Percentiles rank a stretch among this genome's conserved stretches.
phyloP scores from a whole-genome alignment of 1,140 invertebrate species.

The Leptopilina boulardi region DNA sequence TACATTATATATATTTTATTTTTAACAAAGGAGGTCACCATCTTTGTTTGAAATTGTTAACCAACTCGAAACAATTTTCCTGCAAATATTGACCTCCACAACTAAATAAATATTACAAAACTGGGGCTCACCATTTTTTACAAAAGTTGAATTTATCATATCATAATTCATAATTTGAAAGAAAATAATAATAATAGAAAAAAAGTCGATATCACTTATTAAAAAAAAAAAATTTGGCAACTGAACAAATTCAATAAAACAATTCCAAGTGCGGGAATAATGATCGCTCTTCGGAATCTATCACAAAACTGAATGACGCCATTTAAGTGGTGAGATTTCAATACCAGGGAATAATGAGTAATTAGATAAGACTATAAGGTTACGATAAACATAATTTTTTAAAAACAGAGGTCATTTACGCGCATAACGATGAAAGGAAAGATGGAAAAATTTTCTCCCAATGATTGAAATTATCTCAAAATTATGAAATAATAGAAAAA shows the following conservation, averaged over 20 bases:
- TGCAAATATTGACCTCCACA: background rate
- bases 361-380: constrained; percentile 24
- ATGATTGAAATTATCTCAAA: background rate
- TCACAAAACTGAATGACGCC: constrained; percentile 24
- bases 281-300: constrained; percentile 13
- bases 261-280: background rate
- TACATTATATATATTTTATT: too few relatives aligned
- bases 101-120: background rate
- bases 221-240: background rate
- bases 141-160: constrained; percentile 37
- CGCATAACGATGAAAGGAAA: too few relatives aligned
- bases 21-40: too few relatives aligned
- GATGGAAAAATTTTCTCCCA: background rate
- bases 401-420: constrained; percentile 10
- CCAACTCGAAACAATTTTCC: background rate
- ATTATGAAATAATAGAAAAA: constrained; percentile 26
- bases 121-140: constrained; percentile 49
- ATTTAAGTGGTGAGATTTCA: background rate
- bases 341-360: constrained; percentile 22
- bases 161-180: constrained; percentile 13
- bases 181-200: background rate
- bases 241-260: background rate
- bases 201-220: background rate
- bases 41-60: background rate
- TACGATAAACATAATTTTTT: background rate